Evolutionary conservation across 2,113 vertebrate genomes (phyloP).

Genomic region (Macrotis lagotis): DNA sequence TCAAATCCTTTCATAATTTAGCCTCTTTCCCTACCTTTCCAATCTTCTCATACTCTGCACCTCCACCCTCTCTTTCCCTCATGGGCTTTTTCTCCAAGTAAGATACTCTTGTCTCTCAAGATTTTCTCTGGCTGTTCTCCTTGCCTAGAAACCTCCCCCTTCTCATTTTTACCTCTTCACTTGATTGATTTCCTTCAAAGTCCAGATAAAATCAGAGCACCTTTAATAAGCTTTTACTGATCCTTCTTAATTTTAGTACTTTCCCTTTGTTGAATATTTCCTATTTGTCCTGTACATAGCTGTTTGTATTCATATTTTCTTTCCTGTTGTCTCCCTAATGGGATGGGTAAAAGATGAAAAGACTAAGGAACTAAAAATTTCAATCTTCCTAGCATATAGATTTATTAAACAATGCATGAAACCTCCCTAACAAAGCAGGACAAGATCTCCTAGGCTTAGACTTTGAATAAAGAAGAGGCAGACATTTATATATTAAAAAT

Average conservation of each 20-base stretch:
- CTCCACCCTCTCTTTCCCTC: neutral
- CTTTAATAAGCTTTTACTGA: neutral
- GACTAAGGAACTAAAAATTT: no score
- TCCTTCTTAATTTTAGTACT: neutral
- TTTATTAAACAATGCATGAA: no score
- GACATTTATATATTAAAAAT: no score
- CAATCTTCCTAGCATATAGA: no score
- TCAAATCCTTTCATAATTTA: neutral
- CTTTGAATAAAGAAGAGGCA: no score
- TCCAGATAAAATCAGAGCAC: neutral
- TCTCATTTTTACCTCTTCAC: neutral
- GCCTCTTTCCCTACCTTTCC: neutral
- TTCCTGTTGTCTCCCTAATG: neutral
- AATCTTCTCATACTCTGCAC: neutral
- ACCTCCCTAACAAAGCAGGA: no score
- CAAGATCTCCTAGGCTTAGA: no score
- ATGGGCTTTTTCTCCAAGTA: neutral
- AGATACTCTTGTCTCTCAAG: neutral
- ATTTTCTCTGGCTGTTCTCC: neutral
- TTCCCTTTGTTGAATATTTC: neutral
- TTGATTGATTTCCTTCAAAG: neutral
- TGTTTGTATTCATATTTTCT: neutral
- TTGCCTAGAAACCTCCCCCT: neutral
- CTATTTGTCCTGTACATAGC: neutral
- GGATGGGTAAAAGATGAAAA: no score